Evolutionary conservation across 2,113 vertebrate species (phyloP).

Genomic region (Melanotaenia duboulayi): DNA sequence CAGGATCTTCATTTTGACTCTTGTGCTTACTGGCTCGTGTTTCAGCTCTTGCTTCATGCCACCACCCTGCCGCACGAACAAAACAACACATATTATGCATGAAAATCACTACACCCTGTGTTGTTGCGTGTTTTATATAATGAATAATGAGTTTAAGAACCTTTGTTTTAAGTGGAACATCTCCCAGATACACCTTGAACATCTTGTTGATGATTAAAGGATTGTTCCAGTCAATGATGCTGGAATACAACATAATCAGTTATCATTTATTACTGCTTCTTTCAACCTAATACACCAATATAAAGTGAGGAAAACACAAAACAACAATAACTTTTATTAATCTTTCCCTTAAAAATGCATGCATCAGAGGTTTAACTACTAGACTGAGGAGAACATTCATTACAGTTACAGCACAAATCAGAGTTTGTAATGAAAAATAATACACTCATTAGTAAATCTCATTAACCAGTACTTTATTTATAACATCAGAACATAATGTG

Average conservation of each 20-base stretch:
- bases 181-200: constrained; percentile 97
- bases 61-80: constrained; percentile 81
- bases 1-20: constrained; percentile 98
- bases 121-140: no score
- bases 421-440: background rate
- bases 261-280: no score
- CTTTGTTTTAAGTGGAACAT: constrained; percentile 98
- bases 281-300: background rate
- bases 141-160: constrained; percentile 74
- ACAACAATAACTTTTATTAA: background rate
- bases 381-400: background rate
- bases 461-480: no score
- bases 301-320: background rate
- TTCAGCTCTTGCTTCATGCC: constrained; percentile 94
- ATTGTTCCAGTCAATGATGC: constrained; percentile 99
- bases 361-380: background rate
- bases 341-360: background rate
- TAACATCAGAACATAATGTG: no score
- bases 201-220: constrained; percentile 95
- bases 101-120: background rate
- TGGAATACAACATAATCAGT: constrained; percentile 64
- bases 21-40: constrained; percentile 95
- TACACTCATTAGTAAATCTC: no score
- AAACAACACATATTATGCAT: background rate
- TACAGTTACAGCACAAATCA: background rate